Evolutionary conservation across 2,888 invertebrate species (phyloP).

Genomic region (Drosophila percnosoma): DNA sequence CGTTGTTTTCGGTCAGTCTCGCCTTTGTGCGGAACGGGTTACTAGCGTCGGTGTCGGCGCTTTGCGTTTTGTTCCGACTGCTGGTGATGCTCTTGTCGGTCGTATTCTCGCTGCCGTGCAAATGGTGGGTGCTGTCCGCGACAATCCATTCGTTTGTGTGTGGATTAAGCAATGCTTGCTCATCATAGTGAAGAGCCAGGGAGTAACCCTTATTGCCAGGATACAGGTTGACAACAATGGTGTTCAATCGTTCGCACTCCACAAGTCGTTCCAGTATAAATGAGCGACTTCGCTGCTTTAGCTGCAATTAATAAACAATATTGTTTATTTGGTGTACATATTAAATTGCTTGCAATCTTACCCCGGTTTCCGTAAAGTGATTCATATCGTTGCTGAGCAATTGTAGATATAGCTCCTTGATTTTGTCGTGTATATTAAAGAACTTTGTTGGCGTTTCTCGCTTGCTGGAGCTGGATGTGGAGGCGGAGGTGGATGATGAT

Average conservation of each 20-base stretch:
- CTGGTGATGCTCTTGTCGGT: constrained; percentile 30
- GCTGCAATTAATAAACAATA: constrained; percentile 61
- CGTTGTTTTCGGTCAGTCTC: constrained; percentile 36
- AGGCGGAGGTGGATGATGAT: constrained; percentile 12
- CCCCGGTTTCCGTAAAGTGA: constrained; percentile 83
- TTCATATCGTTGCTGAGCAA: constrained; percentile 83
- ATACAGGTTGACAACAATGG: constrained; percentile 95
- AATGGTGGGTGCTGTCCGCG: constrained; percentile 26
- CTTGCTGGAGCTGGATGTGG: constrained; percentile 45
- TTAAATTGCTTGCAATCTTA: constrained; percentile 56
- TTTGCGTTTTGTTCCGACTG: constrained; percentile 53
- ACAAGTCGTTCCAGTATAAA: constrained; percentile 94
- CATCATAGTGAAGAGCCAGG: constrained; percentile 84
- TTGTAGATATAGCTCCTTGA: constrained; percentile 84
- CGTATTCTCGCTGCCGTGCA: constrained; percentile 24
- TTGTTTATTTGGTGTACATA: neutral
- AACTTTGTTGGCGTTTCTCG: constrained; percentile 70
- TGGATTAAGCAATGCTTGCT: constrained; percentile 82
- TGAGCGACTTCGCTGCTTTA: constrained; percentile 86
- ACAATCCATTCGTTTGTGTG: constrained; percentile 74
- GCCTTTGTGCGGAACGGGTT: constrained; percentile 38
- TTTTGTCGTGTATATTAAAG: constrained; percentile 84
- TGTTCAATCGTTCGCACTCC: constrained; percentile 93
- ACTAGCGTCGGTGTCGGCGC: constrained; percentile 14
- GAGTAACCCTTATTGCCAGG: constrained; percentile 97